phyloP scores from a whole-genome alignment of 2,113 vertebrate species.

The Gymnogyps californianus region DNA sequence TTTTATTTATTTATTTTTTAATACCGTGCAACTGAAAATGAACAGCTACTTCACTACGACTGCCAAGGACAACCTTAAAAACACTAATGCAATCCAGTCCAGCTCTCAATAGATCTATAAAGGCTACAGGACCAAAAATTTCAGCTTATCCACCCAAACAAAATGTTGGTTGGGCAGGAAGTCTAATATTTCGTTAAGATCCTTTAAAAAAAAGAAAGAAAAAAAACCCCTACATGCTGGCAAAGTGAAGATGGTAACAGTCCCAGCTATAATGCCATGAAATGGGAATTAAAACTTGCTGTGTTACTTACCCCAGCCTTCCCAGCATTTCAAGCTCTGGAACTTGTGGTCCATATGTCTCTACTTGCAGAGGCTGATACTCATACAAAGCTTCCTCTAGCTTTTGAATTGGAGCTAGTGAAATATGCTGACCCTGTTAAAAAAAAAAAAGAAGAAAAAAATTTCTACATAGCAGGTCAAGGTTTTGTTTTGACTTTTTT shows the following conservation, averaged over 20 bases:
- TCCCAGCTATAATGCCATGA: not conserved
- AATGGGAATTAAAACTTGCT: constrained; percentile 7
- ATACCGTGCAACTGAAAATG: constrained; percentile 66
- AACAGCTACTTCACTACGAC: constrained; percentile 56
- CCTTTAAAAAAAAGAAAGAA: not conserved
- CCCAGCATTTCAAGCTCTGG: constrained; percentile 86
- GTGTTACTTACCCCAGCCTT: constrained; percentile 83
- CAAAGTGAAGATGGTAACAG: not conserved
- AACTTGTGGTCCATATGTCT: constrained; percentile 85
- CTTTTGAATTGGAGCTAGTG: constrained; percentile 81
- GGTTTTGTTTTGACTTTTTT: not conserved
- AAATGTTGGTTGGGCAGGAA: constrained; percentile 58
- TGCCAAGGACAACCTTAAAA: constrained; percentile 64
- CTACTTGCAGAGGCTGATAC: constrained; percentile 84
- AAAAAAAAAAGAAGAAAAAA: not conserved
- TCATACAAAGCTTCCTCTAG: constrained; percentile 86
- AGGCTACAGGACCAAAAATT: constrained; percentile 51
- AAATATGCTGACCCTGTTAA: constrained; percentile 86
- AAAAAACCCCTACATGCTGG: not conserved
- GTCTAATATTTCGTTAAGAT: constrained; percentile 23
- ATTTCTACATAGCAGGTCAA: not conserved
- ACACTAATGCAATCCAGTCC: constrained; percentile 56
- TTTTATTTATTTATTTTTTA: constrained; percentile 69
- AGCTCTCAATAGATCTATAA: constrained; percentile 64
- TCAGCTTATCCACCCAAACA: constrained; percentile 63